Base-by-base conservation (phyloP, 1,140 invertebrate species). In the Drosophila bifasciata region DNA sequence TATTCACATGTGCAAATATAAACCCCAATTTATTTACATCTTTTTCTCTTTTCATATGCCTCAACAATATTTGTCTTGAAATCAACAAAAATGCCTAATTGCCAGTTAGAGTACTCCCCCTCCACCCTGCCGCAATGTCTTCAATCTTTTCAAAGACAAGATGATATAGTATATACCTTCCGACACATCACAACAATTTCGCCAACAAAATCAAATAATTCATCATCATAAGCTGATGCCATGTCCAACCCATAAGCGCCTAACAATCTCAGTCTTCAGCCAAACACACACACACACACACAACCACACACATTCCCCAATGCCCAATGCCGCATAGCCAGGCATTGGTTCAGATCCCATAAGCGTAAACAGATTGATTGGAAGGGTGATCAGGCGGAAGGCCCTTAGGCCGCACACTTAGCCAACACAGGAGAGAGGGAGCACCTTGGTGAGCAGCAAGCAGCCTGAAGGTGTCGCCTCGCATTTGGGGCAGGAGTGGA, bases 331-430 rank as follows among this genome's bases (percentile, higher is more conserved):
- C 32, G 32, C 55, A 48, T 32, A 68, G 23, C 11, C 32, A 25
- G 21, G 21, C 32, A 36, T 13, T 13, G n/a, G 48, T 67, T 21
- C 62, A 19, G 41, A 15, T 32, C 55, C 49, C 62, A 68, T 56
- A 68, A 52, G 49, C 66, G 66, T 56, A 69, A 69, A 69, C 66
- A 69, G 50, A 69, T 69, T 69, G 66, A 69, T 69, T 69, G 63
- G 66, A 68, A 67, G 49, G 66, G 66, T 48, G 66, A 68, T 68
- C 66, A 69, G 63, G 66, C 32, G 69, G 51, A 60, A 45, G 68
- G 39, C 68, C 36, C 49, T 63, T 46, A 13, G 39, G 51, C 36
- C 41, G 43, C 70, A 53, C 70, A 64, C 60, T 57, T 40, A 63
- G 32, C 69, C 36, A 60, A 11, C 15, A 19, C 50, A 11, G 43